Evolutionary conservation across 2,888 invertebrate genomes (phyloP).

Genomic region (Erannis defoliaria): DNA sequence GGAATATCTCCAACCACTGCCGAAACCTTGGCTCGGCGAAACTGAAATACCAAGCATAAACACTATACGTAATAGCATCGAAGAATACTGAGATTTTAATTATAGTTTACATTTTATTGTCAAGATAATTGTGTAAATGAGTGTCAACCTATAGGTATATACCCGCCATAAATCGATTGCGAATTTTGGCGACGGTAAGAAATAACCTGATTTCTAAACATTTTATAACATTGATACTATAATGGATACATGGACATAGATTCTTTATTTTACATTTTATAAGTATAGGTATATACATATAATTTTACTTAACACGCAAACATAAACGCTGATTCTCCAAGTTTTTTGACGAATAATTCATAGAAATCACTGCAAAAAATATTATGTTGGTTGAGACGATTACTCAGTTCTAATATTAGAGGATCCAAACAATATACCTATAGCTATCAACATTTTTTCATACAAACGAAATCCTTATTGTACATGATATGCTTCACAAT

Average conservation of each 20-base stretch:
- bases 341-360: conserved; percentile 10
- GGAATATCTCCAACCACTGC: not conserved
- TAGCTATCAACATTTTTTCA: not conserved
- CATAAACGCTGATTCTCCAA: conserved; percentile 10
- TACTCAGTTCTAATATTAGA: conserved; percentile 17
- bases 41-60: no score
- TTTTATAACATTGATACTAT: not conserved
- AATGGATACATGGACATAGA: conserved; percentile 11
- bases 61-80: no score
- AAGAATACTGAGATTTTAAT: not conserved
- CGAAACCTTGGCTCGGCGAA: not conserved
- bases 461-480: not conserved
- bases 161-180: not conserved
- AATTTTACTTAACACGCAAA: conserved; percentile 25
- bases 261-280: conserved; percentile 11
- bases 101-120: not conserved
- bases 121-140: no score
- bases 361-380: conserved; percentile 14
- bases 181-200: not conserved
- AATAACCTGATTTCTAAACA: conserved; percentile 3
- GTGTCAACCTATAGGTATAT: not conserved
- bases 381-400: conserved; percentile 1
- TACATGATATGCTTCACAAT: not conserved
- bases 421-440: not conserved
- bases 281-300: conserved; percentile 3